A percentile compares a stretch with the other conserved stretches of the same genome.
phyloP scores from a whole-genome alignment of 2,113 vertebrate species.

The Corythornis vintsioides region DNA sequence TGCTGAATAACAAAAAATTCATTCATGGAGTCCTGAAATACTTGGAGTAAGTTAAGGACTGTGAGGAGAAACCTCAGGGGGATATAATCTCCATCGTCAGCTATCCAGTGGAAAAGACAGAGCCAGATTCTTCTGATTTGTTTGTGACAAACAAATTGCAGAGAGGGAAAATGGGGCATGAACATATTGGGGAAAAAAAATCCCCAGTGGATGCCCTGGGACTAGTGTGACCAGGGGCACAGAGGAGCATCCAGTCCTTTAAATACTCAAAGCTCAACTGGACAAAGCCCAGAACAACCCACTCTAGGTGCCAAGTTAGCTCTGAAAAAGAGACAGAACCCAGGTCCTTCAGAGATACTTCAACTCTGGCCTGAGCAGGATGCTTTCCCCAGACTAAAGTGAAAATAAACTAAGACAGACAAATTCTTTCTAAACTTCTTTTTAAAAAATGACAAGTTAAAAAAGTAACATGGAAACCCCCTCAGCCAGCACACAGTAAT shows the following conservation, averaged over 20 bases:
- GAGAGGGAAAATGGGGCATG: neutral
- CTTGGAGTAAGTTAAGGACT: neutral
- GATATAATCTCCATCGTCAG: neutral
- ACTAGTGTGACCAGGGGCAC: neutral
- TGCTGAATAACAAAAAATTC: neutral
- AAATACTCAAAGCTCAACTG: neutral
- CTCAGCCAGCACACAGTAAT: neutral
- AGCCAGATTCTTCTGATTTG: neutral
- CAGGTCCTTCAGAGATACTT: neutral
- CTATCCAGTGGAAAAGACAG: neutral
- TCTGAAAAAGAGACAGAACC: neutral
- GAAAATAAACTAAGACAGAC: neutral
- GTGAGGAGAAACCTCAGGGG: rapidly evolving
- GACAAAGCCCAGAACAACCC: neutral
- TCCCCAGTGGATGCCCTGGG: neutral
- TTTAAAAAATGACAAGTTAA: neutral
- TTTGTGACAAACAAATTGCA: neutral
- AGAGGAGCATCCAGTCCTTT: neutral
- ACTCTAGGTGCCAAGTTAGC: neutral
- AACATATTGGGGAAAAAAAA: rapidly evolving
- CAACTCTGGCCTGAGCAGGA: neutral
- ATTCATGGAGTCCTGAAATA: neutral
- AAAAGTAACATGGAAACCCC: neutral
- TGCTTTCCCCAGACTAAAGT: neutral
- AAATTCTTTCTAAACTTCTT: neutral